Conservation (phyloP, 2,113 vertebrate genomes). For the Chaetura pelagica region DNA sequence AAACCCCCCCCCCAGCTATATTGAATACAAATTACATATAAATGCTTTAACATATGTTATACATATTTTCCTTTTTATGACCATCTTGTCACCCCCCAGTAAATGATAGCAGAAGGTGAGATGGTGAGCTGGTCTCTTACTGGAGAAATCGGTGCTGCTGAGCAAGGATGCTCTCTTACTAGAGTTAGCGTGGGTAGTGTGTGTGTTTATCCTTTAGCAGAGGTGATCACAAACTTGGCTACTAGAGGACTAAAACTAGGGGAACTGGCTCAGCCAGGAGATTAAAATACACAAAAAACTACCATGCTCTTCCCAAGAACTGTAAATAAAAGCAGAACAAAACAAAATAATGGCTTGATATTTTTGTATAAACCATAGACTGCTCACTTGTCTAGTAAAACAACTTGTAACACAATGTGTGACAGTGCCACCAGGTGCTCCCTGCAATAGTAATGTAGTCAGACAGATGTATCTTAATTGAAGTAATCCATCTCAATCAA, state of each 20-base stretch:
- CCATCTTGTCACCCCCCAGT: neutral
- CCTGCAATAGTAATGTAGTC: neutral
- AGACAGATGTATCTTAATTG: slow-evolving; percentile 17
- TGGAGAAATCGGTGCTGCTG: neutral
- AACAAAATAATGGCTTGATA: neutral
- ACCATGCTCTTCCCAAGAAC: neutral
- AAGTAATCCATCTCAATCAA: slow-evolving; percentile 25
- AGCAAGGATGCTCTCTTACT: neutral
- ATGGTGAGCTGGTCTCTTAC: neutral
- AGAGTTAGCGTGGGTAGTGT: neutral
- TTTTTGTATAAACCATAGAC: neutral
- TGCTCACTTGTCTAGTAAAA: neutral
- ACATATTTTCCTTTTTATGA: neutral
- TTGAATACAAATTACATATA: slow-evolving; percentile 11
- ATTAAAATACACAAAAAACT: neutral
- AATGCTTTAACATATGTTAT: slow-evolving; percentile 6
- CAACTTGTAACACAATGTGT: neutral
- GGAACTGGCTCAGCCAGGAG: neutral
- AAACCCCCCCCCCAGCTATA: too few species aligned
- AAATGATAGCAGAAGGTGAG: neutral
- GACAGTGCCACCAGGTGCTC: neutral
- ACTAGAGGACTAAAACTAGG: neutral
- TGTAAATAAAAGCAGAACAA: neutral
- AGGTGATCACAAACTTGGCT: neutral
- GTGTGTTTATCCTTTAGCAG: neutral